Conservation (phyloP, 2,888 invertebrate species). For the Capitulum mitella region DNA sequence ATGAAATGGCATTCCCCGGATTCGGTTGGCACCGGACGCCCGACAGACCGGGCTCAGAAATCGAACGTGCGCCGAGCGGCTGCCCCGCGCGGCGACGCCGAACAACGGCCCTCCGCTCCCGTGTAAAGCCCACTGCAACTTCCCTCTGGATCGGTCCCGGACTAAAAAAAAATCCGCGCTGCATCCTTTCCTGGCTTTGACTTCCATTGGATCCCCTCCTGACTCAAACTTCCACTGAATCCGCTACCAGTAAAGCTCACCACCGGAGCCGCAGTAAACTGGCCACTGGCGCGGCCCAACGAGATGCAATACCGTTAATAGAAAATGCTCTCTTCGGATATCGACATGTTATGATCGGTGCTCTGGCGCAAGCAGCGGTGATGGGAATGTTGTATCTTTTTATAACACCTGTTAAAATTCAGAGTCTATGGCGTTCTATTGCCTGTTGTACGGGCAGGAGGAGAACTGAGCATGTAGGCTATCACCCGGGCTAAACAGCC, state of each 20-base stretch:
- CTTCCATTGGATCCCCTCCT: too few relatives aligned
- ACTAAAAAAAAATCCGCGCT: too few relatives aligned
- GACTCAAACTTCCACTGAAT: not conserved
- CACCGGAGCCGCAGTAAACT: too few relatives aligned
- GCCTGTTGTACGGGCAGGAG: not conserved
- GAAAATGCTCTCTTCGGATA: not conserved
- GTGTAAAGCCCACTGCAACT: too few relatives aligned
- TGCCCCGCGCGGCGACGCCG: too few relatives aligned
- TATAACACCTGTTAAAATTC: slow-evolving; percentile 24
- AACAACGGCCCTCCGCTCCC: too few relatives aligned
- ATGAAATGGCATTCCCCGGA: slow-evolving; percentile 1
- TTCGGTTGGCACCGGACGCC: not conserved
- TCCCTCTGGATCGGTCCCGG: too few relatives aligned
- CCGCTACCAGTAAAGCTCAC: too few relatives aligned
- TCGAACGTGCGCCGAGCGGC: not conserved
- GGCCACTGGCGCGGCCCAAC: not conserved
- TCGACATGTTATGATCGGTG: not conserved
- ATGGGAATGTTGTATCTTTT: slow-evolving; percentile 20
- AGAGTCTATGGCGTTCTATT: not conserved
- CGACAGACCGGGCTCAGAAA: not conserved
- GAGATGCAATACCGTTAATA: not conserved
- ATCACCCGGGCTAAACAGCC: not conserved
- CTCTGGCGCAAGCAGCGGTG: not conserved
- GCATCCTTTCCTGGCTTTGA: too few relatives aligned
- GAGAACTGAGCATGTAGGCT: not conserved